These are phyloP conservation scores for Sisor rabdophorus DNA, from an alignment of 2,113 vertebrate genomes.

Conservation along the genomic window DNA sequence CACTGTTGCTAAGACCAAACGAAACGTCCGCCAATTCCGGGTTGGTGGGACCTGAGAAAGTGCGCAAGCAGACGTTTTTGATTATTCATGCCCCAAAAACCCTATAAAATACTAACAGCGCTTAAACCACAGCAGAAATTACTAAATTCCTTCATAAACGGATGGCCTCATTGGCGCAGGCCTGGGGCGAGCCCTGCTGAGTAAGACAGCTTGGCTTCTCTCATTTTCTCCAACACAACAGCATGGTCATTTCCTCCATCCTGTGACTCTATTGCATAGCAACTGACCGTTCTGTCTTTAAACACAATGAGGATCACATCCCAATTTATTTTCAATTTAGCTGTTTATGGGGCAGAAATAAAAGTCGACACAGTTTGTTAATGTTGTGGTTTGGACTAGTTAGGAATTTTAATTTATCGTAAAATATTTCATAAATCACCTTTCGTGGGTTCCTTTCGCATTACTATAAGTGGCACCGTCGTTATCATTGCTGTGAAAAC, in stretches of 20 bases:
- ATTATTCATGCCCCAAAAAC: constrained; percentile 73
- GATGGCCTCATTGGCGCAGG: constrained; percentile 56
- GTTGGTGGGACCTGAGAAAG: constrained; percentile 27
- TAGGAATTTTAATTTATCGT: background rate
- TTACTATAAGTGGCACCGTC: constrained; percentile 22
- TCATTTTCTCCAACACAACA: constrained; percentile 33
- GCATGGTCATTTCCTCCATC: constrained; percentile 47
- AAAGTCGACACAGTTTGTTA: constrained; percentile 29
- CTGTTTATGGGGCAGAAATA: constrained; percentile 29
- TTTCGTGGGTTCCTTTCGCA: constrained; percentile 15
- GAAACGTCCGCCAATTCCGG: constrained; percentile 10
- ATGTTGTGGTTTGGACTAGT: background rate
- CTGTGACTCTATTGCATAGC: constrained; percentile 49
- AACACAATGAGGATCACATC: constrained; percentile 47
- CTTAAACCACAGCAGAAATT: constrained; percentile 72
- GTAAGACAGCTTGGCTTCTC: constrained; percentile 34
- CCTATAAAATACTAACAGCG: constrained; percentile 66
- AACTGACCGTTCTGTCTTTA: constrained; percentile 50
- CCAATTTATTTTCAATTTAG: constrained; percentile 48
- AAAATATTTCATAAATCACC: background rate
- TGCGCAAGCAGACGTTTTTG: constrained; percentile 65
- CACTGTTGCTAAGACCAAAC: constrained; percentile 27
- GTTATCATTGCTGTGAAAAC: constrained; percentile 33
- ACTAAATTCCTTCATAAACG: constrained; percentile 72
- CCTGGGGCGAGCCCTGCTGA: constrained; percentile 54